phyloP scores from a whole-genome alignment of 2,888 invertebrate genomes.

The Eledone cirrhosa region DNA sequence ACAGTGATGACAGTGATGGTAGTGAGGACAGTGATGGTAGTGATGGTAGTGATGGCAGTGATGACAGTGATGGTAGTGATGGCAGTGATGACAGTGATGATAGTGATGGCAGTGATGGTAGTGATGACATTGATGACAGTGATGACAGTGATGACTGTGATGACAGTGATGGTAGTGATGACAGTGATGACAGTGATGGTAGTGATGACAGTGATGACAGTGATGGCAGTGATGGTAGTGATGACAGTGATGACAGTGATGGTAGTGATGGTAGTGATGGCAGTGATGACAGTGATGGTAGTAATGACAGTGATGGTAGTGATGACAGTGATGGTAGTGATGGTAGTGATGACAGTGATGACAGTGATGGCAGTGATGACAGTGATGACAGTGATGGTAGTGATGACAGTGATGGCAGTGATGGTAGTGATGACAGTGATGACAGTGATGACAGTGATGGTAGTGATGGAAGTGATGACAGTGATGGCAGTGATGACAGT shows the following conservation, averaged over 20 bases:
- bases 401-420: slow-evolving; percentile 16
- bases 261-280: slow-evolving; percentile 22
- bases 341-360: slow-evolving; percentile 5
- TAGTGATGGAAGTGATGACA: slow-evolving; percentile 6
- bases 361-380: slow-evolving; percentile 20
- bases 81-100: slow-evolving; percentile 30
- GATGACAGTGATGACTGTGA: too few relatives aligned
- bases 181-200: slow-evolving; percentile 28
- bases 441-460: neutral
- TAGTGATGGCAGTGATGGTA: slow-evolving; percentile 30
- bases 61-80: slow-evolving; percentile 29
- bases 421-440: neutral
- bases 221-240: slow-evolving; percentile 29
- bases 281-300: neutral
- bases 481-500: neutral
- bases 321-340: slow-evolving; percentile 11
- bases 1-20: too few relatives aligned
- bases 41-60: too few relatives aligned
- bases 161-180: slow-evolving; percentile 22
- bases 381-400: slow-evolving; percentile 9
- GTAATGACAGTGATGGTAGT: slow-evolving; percentile 5
- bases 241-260: slow-evolving; percentile 24
- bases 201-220: slow-evolving; percentile 28
- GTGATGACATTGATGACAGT: too few relatives aligned
- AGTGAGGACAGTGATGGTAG: too few relatives aligned